Evolutionary conservation across 1,140 invertebrate genomes (phyloP), one percentile per base, ranked within the genome.

Genomic region (Bacillus rossius): DNA sequence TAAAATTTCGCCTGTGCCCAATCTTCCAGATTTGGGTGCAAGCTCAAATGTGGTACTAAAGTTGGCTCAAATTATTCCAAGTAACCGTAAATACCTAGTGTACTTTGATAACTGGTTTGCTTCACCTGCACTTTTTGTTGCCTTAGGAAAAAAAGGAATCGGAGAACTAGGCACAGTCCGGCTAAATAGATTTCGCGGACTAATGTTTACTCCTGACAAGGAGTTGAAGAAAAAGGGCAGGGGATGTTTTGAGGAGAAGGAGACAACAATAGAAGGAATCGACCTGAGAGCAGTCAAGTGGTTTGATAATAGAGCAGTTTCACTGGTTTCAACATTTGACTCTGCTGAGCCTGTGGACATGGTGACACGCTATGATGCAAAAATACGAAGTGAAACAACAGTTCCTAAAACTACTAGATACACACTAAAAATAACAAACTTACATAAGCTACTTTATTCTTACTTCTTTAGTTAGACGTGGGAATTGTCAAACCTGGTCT

Each of bases 121-220:
- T 48, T 65, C 60, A 49, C 16, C 56, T 45, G 47, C 3, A 29
- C 63, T 65, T 19, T 45, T 60, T 17, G 42, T 43, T 55, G 56
- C 57, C 34, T 51, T 62, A 17, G 20, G 22, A 43, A 62, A 64
- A 53, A 34, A 51, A 19, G 51, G 61, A 17, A 61, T 70, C 23
- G 47, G 73, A 19, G 68, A 67, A 61, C 54, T 76, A 38, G 75
- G 70, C 63, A 76, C 70, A 55, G 66, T 76, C 29, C 67, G 70
- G 57, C 25, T 53, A 55, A 73, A 74, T 64, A 64, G 70, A 63
- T 53, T 74, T 26, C 58, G 57, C 62, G 65, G 64, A 45, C 66
- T 62, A 61, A 56, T 63, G 51, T 64, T 75, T 58, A 60, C 67
- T 55, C 22, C 37, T 54, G 52, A 54, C 23, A 19, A 43, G 48